Conservation (phyloP, 2,113 vertebrate genomes). For the Loxodonta africana region DNA sequence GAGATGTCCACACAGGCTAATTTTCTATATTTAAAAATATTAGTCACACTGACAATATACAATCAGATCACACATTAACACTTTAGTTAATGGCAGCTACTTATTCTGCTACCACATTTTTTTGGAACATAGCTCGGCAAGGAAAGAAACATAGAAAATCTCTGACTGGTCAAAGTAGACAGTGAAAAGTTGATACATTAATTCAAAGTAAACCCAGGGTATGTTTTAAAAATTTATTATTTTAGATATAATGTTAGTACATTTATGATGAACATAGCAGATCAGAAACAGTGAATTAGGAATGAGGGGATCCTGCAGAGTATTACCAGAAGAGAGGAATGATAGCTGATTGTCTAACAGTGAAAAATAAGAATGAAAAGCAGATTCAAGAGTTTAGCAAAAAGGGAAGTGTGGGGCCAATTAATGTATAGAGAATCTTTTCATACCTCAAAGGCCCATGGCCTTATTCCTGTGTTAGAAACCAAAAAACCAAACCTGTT, state of each 20-base stretch:
- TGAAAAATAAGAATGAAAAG: not conserved
- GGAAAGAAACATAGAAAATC: constrained; percentile 6
- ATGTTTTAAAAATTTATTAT: not conserved
- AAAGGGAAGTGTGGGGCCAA: not conserved
- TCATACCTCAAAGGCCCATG: not conserved
- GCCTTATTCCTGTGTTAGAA: not conserved
- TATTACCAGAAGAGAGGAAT: not conserved
- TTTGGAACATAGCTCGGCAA: constrained; percentile 14
- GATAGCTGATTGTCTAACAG: not conserved
- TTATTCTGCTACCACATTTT: not conserved
- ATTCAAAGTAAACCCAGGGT: not conserved
- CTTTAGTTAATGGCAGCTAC: not conserved
- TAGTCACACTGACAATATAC: not conserved
- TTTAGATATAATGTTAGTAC: not conserved
- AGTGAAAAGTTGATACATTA: not conserved
- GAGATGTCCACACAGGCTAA: not conserved
- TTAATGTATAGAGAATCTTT: not conserved
- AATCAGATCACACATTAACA: not conserved
- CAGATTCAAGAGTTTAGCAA: not conserved
- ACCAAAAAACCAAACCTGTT: no score
- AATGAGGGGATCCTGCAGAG: not conserved
- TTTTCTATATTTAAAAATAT: constrained; percentile 26
- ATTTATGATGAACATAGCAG: not conserved
- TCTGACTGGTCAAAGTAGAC: not conserved
- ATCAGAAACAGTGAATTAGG: not conserved